Percentiles rank a stretch among this genome's conserved stretches.
Evolutionary conservation across 2,797 vertebrate species (phyloP).

Genomic region (Sebastes itinus): DNA sequence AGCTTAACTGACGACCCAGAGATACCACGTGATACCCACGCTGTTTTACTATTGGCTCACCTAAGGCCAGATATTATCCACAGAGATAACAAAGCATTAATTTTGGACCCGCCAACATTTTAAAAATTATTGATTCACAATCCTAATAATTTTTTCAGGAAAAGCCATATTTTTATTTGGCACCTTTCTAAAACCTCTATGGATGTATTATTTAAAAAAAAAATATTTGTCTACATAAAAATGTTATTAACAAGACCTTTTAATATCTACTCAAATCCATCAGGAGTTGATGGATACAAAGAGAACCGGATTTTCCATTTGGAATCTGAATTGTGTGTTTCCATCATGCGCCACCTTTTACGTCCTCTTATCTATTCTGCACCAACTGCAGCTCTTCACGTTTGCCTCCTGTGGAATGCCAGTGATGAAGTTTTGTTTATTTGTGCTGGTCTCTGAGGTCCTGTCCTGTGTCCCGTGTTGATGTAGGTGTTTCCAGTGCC

Average conservation of each 20-base stretch:
- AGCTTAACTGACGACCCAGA: too few species aligned
- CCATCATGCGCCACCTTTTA: not conserved
- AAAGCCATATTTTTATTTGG: too few species aligned
- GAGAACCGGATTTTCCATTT: not conserved
- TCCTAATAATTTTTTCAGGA: too few species aligned
- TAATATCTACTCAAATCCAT: not conserved
- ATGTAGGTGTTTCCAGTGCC: slow-evolving; percentile 71
- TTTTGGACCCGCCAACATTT: too few species aligned
- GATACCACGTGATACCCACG: too few species aligned
- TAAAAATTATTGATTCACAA: too few species aligned
- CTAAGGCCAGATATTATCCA: rapidly evolving
- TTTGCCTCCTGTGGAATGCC: slow-evolving; percentile 12
- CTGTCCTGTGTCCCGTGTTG: slow-evolving; percentile 20
- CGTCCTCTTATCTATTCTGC: not conserved
- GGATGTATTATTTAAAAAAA: too few species aligned
- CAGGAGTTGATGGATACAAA: not conserved
- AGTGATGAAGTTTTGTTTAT: slow-evolving; percentile 31
- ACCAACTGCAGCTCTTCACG: not conserved
- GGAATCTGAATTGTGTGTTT: not conserved
- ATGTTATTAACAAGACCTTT: not conserved
- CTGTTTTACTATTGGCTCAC: too few species aligned
- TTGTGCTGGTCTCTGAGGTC: slow-evolving; percentile 16
- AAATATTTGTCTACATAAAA: too few species aligned
- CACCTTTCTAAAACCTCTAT: too few species aligned
- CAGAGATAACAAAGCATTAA: too few species aligned